Conservation (phyloP, 2,888 invertebrate genomes). For the Electrophaes corylata region DNA sequence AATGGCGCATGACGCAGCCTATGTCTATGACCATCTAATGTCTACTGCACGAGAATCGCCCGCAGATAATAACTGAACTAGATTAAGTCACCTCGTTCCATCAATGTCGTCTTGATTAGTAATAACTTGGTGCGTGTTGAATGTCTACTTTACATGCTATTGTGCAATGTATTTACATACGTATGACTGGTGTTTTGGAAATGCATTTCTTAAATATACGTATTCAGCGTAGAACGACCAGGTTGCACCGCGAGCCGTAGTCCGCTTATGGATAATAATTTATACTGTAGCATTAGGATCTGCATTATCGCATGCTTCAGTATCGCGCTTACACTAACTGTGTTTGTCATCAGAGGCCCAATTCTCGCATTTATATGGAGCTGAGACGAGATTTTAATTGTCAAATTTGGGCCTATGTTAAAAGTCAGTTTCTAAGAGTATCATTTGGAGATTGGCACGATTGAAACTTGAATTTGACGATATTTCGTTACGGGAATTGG, state of each 20-base stretch:
- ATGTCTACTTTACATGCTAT: conserved; percentile 79
- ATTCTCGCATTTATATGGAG: no score
- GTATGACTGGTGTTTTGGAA: conserved; percentile 76
- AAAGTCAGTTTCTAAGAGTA: no score
- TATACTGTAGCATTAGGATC: conserved; percentile 66
- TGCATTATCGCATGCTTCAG: conserved; percentile 10
- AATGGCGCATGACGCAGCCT: no score
- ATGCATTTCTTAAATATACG: conserved; percentile 80
- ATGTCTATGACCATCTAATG: no score
- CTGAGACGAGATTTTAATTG: no score
- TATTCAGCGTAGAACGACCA: conserved; percentile 67
- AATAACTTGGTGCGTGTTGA: conserved; percentile 69
- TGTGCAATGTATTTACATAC: conserved; percentile 72
- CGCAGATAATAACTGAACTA: no score
- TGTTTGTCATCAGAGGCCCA: neutral
- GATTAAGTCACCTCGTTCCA: conserved; percentile 1
- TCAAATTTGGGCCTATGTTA: no score
- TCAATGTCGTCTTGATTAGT: conserved; percentile 9
- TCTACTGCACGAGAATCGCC: no score
- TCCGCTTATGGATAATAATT: conserved; percentile 64
- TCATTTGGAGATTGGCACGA: no score
- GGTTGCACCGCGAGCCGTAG: conserved; percentile 80
- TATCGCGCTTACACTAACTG: neutral
- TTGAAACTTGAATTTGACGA: no score
- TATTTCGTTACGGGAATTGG: no score